Base-by-base conservation (phyloP, 92 coral and sea anemone genomes). In the Hydrozoanthus gracilis region DNA sequence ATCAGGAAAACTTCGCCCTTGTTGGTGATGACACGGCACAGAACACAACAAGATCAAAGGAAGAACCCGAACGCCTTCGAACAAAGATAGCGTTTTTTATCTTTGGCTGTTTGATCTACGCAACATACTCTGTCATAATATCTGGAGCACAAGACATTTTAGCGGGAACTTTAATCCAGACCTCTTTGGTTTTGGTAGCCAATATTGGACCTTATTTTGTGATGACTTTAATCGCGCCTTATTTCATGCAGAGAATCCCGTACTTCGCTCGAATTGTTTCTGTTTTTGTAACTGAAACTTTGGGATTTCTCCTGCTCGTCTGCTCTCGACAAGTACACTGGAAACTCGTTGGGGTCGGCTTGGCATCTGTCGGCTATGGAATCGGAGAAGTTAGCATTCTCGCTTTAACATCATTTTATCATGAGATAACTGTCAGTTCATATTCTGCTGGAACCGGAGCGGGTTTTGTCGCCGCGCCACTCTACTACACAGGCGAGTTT, bases 141-240 rank as follows among this genome's bases (percentile, higher is more conserved):
- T 86, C 98, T n/a, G 95, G 91, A 9, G 94, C 98, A 4, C 98
- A 94, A 80, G 98, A 94, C 69, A 88, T 94, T 39, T 75, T 94
- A 16, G 95, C 95, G 8, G 98, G 98, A n/a, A 94, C 98, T 15
- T 90, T 85, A 35, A 91, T 94, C 62, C 98, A 94, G 83, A 94
- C 98, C 0, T 94, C 98, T 6, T 74, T 92, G 87, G 95, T 94
- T n/a, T 84, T 94, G 18, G 90, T 92, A 6, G 98, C 98, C 4
- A 90, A 92, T 83, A 92, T 94, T 8, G 95, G 90, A 4, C 98
- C 98, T 4, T 94, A 92, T 82, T 91, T 94, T 49, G 60, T 87
- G 17, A 94, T 94, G 27, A 88, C 98, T 3, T 65, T 94, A 71
- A 82, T 94, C 39, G 95, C 95, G 4, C 98, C 98, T 6, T 94